These are phyloP conservation scores for Euzophera pinguis DNA, from an alignment of 2,888 invertebrate species.

Conservation along the genomic window DNA sequence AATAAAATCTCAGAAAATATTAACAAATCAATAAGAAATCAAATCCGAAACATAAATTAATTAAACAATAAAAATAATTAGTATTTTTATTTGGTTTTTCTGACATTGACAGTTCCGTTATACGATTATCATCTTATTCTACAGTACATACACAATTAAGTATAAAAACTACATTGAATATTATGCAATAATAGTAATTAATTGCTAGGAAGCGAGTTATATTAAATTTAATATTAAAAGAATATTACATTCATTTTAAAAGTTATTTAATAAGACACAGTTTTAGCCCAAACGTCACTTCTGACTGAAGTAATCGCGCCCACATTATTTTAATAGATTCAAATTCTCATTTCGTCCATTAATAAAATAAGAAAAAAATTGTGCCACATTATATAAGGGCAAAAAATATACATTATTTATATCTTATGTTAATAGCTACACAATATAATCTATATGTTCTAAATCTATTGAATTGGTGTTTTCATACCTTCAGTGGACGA, in stretches of 20 bases:
- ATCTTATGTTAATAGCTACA: slow-evolving; percentile 17
- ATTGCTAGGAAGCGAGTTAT: slow-evolving; percentile 10
- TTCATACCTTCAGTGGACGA: slow-evolving; percentile 75
- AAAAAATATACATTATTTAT: slow-evolving; percentile 14
- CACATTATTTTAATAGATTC: not conserved
- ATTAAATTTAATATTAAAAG: slow-evolving; percentile 16
- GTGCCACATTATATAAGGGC: slow-evolving; percentile 14
- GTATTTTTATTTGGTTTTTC: slow-evolving; percentile 30
- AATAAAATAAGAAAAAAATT: slow-evolving; percentile 17
- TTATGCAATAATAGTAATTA: slow-evolving; percentile 15
- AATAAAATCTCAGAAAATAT: slow-evolving; percentile 28
- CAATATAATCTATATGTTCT: slow-evolving; percentile 25
- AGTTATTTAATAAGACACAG: slow-evolving; percentile 50
- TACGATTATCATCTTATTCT: slow-evolving; percentile 2
- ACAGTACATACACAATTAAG: slow-evolving; percentile 12
- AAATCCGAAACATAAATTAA: slow-evolving; percentile 20
- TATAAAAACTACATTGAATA: slow-evolving; percentile 22
- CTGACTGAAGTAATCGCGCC: slow-evolving; percentile 10
- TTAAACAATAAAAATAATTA: slow-evolving; percentile 26
- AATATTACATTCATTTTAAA: slow-evolving; percentile 22
- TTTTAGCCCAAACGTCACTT: slow-evolving; percentile 38
- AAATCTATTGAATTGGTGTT: slow-evolving; percentile 69
- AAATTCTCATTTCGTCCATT: slow-evolving; percentile 8
- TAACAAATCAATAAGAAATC: slow-evolving; percentile 23
- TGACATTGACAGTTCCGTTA: slow-evolving; percentile 20